Conservation (phyloP, 2,888 invertebrate genomes). For the Halocaridina rubra region DNA sequence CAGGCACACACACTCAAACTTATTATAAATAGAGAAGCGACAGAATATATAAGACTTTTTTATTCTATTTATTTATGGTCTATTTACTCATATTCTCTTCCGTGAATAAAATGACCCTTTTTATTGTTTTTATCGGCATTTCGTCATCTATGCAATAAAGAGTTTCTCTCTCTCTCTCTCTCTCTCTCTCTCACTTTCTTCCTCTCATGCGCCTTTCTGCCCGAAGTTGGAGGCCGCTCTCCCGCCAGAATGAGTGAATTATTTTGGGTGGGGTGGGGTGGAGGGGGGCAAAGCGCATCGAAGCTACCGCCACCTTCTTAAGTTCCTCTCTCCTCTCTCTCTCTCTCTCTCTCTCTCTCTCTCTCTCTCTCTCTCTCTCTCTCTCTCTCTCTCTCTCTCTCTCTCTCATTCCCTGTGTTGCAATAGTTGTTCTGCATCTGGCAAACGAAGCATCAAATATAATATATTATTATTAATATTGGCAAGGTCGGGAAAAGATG, state of each 20-base stretch:
- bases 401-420: background rate
- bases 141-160: background rate
- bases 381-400: background rate
- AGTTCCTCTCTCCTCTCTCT: no score
- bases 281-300: no score
- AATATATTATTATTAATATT: conserved; percentile 36
- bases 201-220: no score
- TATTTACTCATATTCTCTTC: background rate
- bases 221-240: no score
- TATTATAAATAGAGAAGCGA: conserved; percentile 41
- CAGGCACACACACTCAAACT: conserved; percentile 48
- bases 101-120: no score
- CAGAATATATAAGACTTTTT: background rate
- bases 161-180: no score
- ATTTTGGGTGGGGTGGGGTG: background rate
- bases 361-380: background rate
- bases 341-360: background rate
- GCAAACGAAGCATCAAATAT: conserved; percentile 35
- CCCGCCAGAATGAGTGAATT: conserved; percentile 24
- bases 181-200: no score
- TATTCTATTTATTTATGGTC: conserved; percentile 15
- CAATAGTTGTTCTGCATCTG: conserved; percentile 33
- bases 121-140: conserved; percentile 26
- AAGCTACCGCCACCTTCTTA: no score
- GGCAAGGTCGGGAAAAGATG: conserved; percentile 4